phyloP scores from a whole-genome alignment of 2,113 vertebrate genomes.

The Puffinus mauretanicus region DNA sequence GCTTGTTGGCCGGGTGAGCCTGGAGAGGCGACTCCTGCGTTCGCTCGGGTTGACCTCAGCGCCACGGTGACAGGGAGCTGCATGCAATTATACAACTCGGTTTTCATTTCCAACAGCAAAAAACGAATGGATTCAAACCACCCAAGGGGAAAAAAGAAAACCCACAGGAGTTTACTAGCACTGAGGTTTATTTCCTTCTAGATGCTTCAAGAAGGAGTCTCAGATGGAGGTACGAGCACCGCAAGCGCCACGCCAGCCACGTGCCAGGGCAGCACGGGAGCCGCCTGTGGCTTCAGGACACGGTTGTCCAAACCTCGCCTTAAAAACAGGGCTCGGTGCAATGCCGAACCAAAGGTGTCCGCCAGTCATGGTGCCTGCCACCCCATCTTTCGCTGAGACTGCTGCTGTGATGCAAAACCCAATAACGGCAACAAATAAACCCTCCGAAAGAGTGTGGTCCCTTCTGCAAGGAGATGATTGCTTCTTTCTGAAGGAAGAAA shows the following conservation, averaged over 20 bases:
- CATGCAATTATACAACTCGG: not conserved
- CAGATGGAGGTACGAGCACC: not conserved
- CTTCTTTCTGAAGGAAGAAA: not conserved
- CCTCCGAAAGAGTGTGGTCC: not conserved
- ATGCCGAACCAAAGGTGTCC: not conserved
- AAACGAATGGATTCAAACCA: fast-evolving
- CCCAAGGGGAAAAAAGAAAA: not conserved
- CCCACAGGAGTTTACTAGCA: not conserved
- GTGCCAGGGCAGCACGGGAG: fast-evolving
- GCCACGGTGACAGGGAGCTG: not conserved
- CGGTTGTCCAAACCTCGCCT: fast-evolving
- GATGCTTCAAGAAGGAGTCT: not conserved
- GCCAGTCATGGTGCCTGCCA: fast-evolving
- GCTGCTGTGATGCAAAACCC: not conserved
- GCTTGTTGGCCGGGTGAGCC: not conserved
- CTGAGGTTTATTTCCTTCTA: not conserved
- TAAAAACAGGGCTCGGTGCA: fast-evolving
- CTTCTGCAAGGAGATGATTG: not conserved
- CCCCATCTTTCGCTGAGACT: fast-evolving
- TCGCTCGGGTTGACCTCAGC: not conserved
- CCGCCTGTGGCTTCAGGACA: not conserved
- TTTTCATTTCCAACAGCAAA: not conserved
- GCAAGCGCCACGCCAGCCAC: fast-evolving
- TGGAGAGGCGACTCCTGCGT: not conserved
- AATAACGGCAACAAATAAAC: not conserved